A percentile compares a stretch with the other conserved stretches of the same genome.
phyloP scores from a whole-genome alignment of 2,888 invertebrate genomes.

The Hecatera dysodea region DNA sequence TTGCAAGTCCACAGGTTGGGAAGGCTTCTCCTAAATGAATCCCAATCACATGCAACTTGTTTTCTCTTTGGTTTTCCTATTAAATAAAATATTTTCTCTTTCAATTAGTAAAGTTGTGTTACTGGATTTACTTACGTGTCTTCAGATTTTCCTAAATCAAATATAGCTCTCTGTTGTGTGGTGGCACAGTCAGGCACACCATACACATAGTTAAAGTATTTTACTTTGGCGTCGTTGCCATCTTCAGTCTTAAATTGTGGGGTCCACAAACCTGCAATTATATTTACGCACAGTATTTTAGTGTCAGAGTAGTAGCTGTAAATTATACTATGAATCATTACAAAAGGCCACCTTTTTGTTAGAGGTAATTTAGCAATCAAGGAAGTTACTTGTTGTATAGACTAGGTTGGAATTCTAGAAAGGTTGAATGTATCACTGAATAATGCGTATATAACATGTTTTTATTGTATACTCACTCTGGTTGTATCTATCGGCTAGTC shows the following conservation, averaged over 20 bases:
- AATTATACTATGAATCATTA: constrained; percentile 6
- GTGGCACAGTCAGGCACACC: constrained; percentile 93
- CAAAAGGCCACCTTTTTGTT: constrained; percentile 2
- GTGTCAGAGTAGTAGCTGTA: not conserved
- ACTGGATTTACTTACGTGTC: constrained; percentile 87
- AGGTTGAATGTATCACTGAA: not conserved
- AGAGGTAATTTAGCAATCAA: not conserved
- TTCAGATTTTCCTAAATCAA: constrained; percentile 91
- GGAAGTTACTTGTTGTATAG: not conserved
- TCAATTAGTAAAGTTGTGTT: not conserved
- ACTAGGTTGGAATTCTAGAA: not conserved
- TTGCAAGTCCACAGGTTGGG: not conserved
- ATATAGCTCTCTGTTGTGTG: constrained; percentile 93
- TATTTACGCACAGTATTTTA: not conserved
- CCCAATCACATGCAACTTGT: not conserved
- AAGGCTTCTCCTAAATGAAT: not conserved
- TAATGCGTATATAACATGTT: constrained; percentile 1
- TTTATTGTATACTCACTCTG: constrained; percentile 84
- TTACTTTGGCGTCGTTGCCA: constrained; percentile 90
- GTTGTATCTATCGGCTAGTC: constrained; percentile 91
- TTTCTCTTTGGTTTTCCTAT: not conserved
- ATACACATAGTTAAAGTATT: constrained; percentile 90
- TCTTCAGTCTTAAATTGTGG: constrained; percentile 93
- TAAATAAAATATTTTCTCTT: not conserved
- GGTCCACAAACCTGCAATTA: constrained; percentile 87